Percentiles rank a stretch among this genome's conserved stretches.
phyloP scores from a whole-genome alignment of 2,797 vertebrate species.

The Sphenodon punctatus region DNA sequence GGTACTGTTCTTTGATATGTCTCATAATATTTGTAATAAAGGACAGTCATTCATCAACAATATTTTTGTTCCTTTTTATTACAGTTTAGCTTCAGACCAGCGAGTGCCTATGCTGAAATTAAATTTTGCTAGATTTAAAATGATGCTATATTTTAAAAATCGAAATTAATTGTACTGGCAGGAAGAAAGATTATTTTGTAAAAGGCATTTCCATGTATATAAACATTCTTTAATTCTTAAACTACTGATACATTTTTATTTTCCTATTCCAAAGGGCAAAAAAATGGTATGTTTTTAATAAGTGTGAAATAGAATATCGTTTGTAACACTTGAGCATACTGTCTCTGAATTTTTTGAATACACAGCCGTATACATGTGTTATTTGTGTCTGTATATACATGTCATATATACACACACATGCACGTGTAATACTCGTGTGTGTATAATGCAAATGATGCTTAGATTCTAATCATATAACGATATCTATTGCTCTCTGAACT shows the following conservation, averaged over 20 bases:
- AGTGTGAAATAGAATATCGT: background rate
- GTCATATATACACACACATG: background rate
- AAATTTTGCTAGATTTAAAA: constrained; percentile 40
- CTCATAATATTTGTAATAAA: background rate
- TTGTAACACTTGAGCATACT: background rate
- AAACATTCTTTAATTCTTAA: background rate
- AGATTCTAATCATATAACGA: background rate
- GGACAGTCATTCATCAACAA: background rate
- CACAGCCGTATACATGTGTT: background rate
- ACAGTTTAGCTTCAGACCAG: rapidly evolving
- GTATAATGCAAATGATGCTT: constrained; percentile 48
- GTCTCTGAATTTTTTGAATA: background rate
- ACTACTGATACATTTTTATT: background rate
- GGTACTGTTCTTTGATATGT: constrained; percentile 13
- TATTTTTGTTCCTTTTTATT: background rate
- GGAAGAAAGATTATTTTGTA: background rate
- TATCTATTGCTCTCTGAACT: constrained; percentile 24
- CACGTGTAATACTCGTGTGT: constrained; percentile 37
- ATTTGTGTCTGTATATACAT: background rate
- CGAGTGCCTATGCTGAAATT: background rate
- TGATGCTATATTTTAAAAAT: constrained; percentile 26
- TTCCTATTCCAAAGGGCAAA: background rate
- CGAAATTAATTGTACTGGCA: constrained; percentile 25
- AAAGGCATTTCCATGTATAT: background rate
- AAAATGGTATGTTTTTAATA: constrained; percentile 23